phyloP scores from a whole-genome alignment of 2,888 invertebrate species.

The Euspilapteryx auroguttella region DNA sequence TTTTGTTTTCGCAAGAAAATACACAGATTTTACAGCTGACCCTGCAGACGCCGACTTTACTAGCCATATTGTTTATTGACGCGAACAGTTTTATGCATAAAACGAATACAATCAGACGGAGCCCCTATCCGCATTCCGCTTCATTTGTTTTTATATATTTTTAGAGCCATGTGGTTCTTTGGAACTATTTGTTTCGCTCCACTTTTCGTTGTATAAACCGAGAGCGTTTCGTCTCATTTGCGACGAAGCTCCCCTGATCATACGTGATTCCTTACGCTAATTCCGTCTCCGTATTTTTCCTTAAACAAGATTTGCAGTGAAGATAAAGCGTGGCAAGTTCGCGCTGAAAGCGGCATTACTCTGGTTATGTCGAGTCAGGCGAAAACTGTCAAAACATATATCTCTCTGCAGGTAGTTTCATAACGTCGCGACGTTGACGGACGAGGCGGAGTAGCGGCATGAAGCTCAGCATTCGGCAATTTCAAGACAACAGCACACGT shows the following conservation, averaged over 20 bases:
- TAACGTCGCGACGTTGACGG: slow-evolving; percentile 42
- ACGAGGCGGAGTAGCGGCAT: slow-evolving; percentile 21
- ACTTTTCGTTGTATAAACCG: slow-evolving; percentile 52
- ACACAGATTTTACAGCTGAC: slow-evolving; percentile 18
- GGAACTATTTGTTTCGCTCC: no score
- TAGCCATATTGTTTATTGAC: slow-evolving; percentile 28
- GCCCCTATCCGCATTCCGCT: slow-evolving; percentile 32
- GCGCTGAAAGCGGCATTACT: no score
- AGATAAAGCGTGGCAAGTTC: no score
- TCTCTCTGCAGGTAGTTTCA: slow-evolving; percentile 35
- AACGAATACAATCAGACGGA: slow-evolving; percentile 36
- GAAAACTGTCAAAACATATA: slow-evolving; percentile 28
- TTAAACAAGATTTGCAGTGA: slow-evolving; percentile 23
- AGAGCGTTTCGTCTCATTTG: slow-evolving; percentile 53
- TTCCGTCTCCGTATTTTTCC: slow-evolving; percentile 21
- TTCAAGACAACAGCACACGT: slow-evolving; percentile 29
- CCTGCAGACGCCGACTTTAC: slow-evolving; percentile 21
- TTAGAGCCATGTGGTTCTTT: slow-evolving; percentile 41
- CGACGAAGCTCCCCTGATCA: slow-evolving; percentile 34
- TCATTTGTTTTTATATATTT: slow-evolving; percentile 48
- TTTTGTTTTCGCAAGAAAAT: slow-evolving; percentile 18
- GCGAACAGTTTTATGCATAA: slow-evolving; percentile 25
- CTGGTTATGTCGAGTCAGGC: slow-evolving; percentile 9
- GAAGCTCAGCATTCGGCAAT: no score
- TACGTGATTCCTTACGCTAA: slow-evolving; percentile 48